Base-by-base conservation (phyloP, 2,888 invertebrate genomes). In the Rugalucina vietnamica region DNA sequence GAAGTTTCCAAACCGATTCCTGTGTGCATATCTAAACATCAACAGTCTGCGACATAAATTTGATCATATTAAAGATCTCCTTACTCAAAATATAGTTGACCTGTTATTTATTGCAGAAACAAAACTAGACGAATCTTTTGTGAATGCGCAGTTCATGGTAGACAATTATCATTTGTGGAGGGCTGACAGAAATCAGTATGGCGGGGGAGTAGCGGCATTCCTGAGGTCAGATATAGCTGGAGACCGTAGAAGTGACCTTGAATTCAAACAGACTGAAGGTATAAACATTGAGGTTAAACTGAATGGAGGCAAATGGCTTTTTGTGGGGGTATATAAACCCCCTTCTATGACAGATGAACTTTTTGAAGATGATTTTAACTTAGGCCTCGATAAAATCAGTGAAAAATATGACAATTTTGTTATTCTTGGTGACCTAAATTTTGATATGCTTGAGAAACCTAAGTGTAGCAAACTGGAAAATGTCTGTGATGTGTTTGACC, bases 1-100 rank as follows among this genome's bases (percentile, higher is more conserved):
- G 32, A 37, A 65, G 24, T 49, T 77, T 29, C 71, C 69, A 21
- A 69, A 73, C 12, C 76, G 72, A 32, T 77, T 75, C 18, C n/a
- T 75, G 43, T 32, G 54, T 24, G 65, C 65, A n/a, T 69, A 73
- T 69, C 34, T 81, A 27, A 84, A 77, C 34, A 81, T 81, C 1
- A 80, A 81, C 39, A 84, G 80, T 84, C 1, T 77, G 0, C 18
- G 73, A 65, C 50, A 80, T 76, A 80, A 84, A 65, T 80, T 76
- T 72, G 37, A 21, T 27, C 18, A 34, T 14, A 36, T 76, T 8
- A 36, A 75, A 54, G 49, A 76, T 14, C 8, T 76, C 14, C 54
- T 84, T 12, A 29, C 2, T 34, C 32, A 14, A 72, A 21, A 50
- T 43, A 43, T 43, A 43, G 43, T 43, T 49, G 74, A n/a, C 71